A percentile compares a stretch with the other conserved stretches of the same genome.
Evolutionary conservation across 2,888 invertebrate species (phyloP).

Genomic region (Punctoribates punctum): DNA sequence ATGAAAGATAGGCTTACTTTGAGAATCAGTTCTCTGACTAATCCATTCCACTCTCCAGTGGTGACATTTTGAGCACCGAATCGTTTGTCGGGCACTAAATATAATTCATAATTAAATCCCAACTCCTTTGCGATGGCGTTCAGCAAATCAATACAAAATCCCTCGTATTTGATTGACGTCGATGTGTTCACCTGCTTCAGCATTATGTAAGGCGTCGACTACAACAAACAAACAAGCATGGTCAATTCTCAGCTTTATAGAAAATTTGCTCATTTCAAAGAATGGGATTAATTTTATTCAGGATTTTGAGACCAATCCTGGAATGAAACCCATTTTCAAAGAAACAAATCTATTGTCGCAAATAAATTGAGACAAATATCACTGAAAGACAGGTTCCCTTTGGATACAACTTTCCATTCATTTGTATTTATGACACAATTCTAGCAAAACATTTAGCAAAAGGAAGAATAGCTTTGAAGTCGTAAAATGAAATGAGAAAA

Average conservation of each 20-base stretch:
- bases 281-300: no score
- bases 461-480: background rate
- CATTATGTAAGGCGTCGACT: conserved; percentile 76
- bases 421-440: background rate
- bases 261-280: no score
- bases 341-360: no score
- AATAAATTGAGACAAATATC: no score
- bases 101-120: conserved; percentile 80
- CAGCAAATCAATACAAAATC: conserved; percentile 84
- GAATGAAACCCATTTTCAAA: no score
- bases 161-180: conserved; percentile 64
- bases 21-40: conserved; percentile 55
- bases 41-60: conserved; percentile 55
- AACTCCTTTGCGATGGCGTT: conserved; percentile 73
- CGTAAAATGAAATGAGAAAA: background rate
- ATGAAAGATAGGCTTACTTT: conserved; percentile 45
- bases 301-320: no score
- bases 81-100: conserved; percentile 78
- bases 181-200: conserved; percentile 57
- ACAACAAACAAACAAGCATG: no score
- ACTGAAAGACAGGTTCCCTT: no score
- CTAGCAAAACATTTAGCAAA: background rate
- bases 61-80: conserved; percentile 65
- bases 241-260: no score
- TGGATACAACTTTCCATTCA: no score